Conservation (phyloP, 2,888 invertebrate genomes). For the Blastobasis lacticolella region DNA sequence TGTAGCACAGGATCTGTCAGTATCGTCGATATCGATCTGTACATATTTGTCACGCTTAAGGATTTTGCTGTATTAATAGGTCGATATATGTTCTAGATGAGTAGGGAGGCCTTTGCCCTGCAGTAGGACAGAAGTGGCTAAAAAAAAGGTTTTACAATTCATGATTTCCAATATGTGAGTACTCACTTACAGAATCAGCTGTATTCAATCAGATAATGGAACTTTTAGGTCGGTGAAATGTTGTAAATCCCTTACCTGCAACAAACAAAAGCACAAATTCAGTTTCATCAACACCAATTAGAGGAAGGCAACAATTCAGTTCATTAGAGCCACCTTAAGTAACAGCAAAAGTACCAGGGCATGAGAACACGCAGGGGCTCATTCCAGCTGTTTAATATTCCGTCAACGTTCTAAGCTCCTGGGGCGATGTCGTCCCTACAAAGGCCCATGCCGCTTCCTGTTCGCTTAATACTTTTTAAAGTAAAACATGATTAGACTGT, state of each 20-base stretch:
- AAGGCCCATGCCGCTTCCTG: conserved; percentile 28
- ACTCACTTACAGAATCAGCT: too few species aligned
- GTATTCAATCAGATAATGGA: too few species aligned
- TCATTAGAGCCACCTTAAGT: conserved; percentile 6
- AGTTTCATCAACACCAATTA: conserved; percentile 11
- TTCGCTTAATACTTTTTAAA: conserved; percentile 21
- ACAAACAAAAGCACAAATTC: conserved; percentile 21
- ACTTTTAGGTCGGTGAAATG: too few species aligned
- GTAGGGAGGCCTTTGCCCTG: too few species aligned
- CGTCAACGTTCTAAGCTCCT: conserved; percentile 29
- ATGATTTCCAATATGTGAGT: too few species aligned
- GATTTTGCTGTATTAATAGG: too few species aligned
- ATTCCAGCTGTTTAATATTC: conserved; percentile 42
- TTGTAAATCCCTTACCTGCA: conserved; percentile 17
- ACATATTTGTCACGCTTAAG: too few species aligned
- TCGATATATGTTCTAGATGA: too few species aligned
- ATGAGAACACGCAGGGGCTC: conserved; percentile 25
- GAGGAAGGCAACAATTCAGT: conserved; percentile 6
- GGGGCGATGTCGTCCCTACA: conserved; percentile 23
- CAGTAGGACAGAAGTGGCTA: too few species aligned
- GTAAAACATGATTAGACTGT: conserved; percentile 9
- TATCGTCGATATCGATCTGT: too few species aligned
- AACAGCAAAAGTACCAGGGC: conserved; percentile 11
- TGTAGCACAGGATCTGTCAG: too few species aligned
- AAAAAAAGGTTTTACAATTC: too few species aligned